Evolutionary conservation across 2,888 invertebrate species (phyloP), one percentile per base, ranked within the genome.

Genomic region (Smittia aterrima): DNA sequence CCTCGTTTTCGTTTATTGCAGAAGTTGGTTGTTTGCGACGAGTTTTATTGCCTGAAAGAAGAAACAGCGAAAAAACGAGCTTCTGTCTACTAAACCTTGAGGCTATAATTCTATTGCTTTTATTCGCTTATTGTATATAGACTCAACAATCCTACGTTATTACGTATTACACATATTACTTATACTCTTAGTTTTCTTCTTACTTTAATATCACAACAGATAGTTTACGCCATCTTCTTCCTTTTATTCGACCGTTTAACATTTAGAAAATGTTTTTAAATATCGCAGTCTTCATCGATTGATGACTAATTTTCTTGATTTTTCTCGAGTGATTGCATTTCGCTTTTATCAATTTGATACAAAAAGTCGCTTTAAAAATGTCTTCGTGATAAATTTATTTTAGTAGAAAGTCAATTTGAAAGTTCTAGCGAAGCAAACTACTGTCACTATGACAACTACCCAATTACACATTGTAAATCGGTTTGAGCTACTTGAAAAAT

Each of bases 181-280:
- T 7, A 7, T 38, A 38, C 9, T 38, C 4, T 38, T 38, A 38
- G 4, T 38, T 7, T 38, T 38, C 4, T 38, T 38, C 4, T 38
- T 38, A n/a, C 47, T 47, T 47, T 47, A 47, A 47, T 47, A 47
- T 47, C 47, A 47, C 47, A 47, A 47, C 47, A 47, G 47, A 47
- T 47, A 47, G 47, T 47, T 2, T 47, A 6, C n/a, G 3, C 32
- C 3, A 32, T 32, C 32, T 13, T 47, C 47, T 7, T 38, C 38
- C 9, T 38, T 38, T 9, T 38, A n/a, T 47, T 47, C 47, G 47
- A 47, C 47, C 47, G 11, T 6, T n/a, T 2, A 47, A 47, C 47
- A 47, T 47, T 47, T 47, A 47, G 16, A 47, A 47, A 47, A 47
- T 47, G 47, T 16, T n/a, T 47, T n/a, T 11, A 47, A 47, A 47